Base-by-base conservation (phyloP, 2,888 invertebrate genomes). In the Strigamia crassipes region DNA sequence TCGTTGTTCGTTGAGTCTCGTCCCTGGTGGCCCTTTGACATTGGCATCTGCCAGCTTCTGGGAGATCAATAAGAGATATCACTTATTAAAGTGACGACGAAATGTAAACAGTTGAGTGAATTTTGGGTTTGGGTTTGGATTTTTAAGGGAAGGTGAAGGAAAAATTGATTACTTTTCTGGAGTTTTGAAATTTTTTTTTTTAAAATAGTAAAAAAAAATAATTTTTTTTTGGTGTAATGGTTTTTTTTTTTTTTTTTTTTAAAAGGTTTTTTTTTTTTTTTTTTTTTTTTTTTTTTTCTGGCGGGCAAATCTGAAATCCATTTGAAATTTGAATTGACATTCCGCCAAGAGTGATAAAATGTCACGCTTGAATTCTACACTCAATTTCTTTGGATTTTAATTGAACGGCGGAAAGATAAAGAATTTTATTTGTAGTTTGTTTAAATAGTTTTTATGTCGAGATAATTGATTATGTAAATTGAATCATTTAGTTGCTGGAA, bases 281-380 rank as follows among this genome's bases (percentile, higher is more conserved):
- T 6, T 46, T 41, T 6, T 9, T 46, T 46, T 46, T 46, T 46
- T n/a, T n/a, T n/a, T n/a, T n/a, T n/a, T 6, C 18, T 1, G 31
- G 73, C 27, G 27, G 13, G 13, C 61, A 73, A 73, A 73, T 73
- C 27, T 73, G 73, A 31, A 73, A 73, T 27, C 73, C 5, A 73
- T 73, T 73, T 73, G 73, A 73, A 73, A 73, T 73, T 73, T 73
- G 73, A 73, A 73, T 73, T 73, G 73, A 73, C 27, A 73, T 73
- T 73, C 27, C 23, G 73, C 73, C 73, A 73, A 73, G 73, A 73
- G 27, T 73, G 23, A 31, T 73, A 73, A n/a, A 27, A 73, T 27
- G 13, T 31, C 27, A 15, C 23, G 27, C 73, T 73, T 73, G 27
- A 73, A 73, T 73, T 73, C 27, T 73, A 2, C 73, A 73, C 73